phyloP scores from a whole-genome alignment of 2,797 vertebrate species.

The Cuniculus paca region DNA sequence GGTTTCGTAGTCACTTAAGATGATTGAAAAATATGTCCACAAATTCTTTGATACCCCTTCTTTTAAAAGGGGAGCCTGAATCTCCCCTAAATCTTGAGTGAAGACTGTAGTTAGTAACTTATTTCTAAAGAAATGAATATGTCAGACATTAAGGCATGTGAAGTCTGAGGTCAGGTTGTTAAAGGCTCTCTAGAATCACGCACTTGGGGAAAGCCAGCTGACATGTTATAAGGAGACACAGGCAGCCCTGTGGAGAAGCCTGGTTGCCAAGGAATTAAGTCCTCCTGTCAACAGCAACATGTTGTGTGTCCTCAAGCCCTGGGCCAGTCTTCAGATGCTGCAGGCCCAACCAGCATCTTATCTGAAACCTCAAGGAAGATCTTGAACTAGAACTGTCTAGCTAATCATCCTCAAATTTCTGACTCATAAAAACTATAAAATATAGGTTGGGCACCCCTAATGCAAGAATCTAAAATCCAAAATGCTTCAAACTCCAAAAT shows the following conservation, averaged over 20 bases:
- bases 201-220: background rate
- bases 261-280: background rate
- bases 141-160: background rate
- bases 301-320: background rate
- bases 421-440: background rate
- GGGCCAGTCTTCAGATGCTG: background rate
- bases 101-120: background rate
- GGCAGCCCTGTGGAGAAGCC: background rate
- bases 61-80: background rate
- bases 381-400: background rate
- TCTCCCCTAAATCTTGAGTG: background rate
- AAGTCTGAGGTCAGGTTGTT: background rate
- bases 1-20: background rate
- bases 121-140: background rate
- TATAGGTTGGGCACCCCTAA: background rate
- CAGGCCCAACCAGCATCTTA: background rate
- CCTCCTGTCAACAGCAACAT: background rate
- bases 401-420: background rate
- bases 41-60: background rate
- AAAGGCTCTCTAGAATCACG: background rate
- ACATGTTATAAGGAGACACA: background rate
- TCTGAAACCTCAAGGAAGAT: background rate
- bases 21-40: background rate
- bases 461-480: background rate
- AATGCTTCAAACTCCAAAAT: background rate